phyloP scores from a whole-genome alignment of 1,140 invertebrate genomes.

The Scaptomyza montana region DNA sequence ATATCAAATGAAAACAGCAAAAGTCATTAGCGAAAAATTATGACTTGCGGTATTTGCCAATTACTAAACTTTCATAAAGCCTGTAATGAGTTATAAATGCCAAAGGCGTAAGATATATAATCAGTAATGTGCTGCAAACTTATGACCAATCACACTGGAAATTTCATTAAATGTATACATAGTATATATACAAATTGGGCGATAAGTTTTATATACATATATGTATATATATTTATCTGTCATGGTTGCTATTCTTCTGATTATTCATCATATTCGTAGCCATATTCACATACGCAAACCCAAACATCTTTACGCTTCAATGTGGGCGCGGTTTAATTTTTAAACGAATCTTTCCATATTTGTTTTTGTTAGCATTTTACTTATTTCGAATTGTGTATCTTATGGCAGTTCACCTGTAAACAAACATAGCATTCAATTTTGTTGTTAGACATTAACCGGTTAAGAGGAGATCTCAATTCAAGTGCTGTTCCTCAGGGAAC shows the following conservation, averaged over 20 bases:
- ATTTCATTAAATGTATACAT: slow-evolving; percentile 7
- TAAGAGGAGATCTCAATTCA: background rate
- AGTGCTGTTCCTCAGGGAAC: too few relatives aligned
- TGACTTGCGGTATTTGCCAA: background rate
- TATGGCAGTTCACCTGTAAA: background rate
- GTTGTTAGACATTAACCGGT: background rate
- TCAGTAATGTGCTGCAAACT: slow-evolving; percentile 19
- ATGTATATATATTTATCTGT: background rate
- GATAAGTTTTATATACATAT: slow-evolving; percentile 35
- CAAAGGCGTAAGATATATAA: slow-evolving; percentile 36
- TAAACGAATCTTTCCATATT: slow-evolving; percentile 7
- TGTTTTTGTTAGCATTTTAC: slow-evolving; percentile 3
- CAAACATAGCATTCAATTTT: background rate
- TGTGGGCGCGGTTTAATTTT: slow-evolving; percentile 17
- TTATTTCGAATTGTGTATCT: background rate
- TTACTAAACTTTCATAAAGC: slow-evolving; percentile 13
- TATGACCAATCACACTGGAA: slow-evolving; percentile 31
- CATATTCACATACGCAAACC: slow-evolving; percentile 1
- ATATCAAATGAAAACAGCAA: too few relatives aligned
- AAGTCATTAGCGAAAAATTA: background rate
- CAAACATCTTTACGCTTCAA: background rate
- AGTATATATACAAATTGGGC: slow-evolving; percentile 15
- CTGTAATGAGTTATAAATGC: slow-evolving; percentile 17
- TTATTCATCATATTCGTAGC: slow-evolving; percentile 28
- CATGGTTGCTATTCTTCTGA: slow-evolving; percentile 13